Base-by-base conservation (phyloP, 2,888 invertebrate genomes). In the Dascillus cervinus region DNA sequence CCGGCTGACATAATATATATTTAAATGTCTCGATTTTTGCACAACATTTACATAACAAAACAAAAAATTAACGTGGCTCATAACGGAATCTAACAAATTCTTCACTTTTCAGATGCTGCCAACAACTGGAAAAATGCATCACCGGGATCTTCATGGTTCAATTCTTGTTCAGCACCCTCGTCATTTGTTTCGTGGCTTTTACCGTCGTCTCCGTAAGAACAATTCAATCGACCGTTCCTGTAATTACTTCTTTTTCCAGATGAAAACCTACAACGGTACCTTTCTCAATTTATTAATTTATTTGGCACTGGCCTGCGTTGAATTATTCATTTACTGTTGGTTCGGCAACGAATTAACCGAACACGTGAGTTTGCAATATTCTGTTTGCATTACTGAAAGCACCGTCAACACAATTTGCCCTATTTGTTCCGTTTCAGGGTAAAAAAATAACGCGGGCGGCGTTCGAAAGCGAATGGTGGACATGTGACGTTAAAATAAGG, bases 291-390 rank as follows among this genome's bases (percentile, higher is more conserved):
- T 39, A 12, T 6, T 39, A 12, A 32, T 32, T 11, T 34, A 39
- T 22, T 34, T 39, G 21, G 19, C 36, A 15, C 25, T 39, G 17
- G 39, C 33, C 22, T 20, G 32, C 9, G 27, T 31, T 5, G 39
- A 36, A 32, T 29, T 39, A 13, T 39, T 29, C 11, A 29, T 39
- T 8, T 39, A 17, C 21, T 39, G 39, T 15, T 39, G 36, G 35
- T 39, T 39, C 22, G 21, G 31, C 1, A 35, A 27, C 6, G 31
- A 39, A 22, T 11, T 39, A 11, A 32, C 39, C 3, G 32, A 39
- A 11, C 23, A 34, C 12, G 39, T 36, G 24, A 29, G 32, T 27
- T n/a, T n/a, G n/a, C n/a, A n/a, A n/a, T n/a, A n/a, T n/a, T n/a
- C n/a, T n/a, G n/a, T n/a, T n/a, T n/a, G n/a, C n/a, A n/a, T n/a